Percentiles rank a stretch among this genome's conserved stretches.
Evolutionary conservation across 2,888 invertebrate species (phyloP).

Genomic region (Thecocarcelia acutangulata): DNA sequence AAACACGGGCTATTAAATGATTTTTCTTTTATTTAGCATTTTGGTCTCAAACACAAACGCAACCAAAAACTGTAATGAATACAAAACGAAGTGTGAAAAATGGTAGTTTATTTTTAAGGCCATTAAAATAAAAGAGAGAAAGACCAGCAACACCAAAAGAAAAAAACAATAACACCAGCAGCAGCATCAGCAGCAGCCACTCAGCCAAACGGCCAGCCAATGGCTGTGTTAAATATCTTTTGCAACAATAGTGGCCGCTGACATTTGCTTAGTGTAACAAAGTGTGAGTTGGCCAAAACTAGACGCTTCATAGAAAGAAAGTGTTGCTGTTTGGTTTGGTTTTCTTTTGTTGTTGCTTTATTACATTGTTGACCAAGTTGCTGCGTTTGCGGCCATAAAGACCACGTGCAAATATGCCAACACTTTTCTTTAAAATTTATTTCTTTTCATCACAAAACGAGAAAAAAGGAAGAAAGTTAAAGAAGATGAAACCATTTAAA

Average conservation of each 20-base stretch:
- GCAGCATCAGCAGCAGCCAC: constrained; percentile 6
- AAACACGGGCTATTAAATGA: constrained; percentile 32
- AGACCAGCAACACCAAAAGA: constrained; percentile 12
- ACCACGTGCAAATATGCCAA: constrained; percentile 67
- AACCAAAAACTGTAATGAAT: constrained; percentile 41
- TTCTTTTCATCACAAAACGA: background rate
- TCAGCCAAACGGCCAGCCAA: constrained; percentile 37
- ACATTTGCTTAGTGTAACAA: background rate
- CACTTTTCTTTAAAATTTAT: constrained; percentile 28
- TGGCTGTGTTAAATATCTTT: constrained; percentile 45
- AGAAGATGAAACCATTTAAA: constrained; percentile 23
- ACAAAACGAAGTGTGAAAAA: constrained; percentile 61
- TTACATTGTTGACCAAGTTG: constrained; percentile 49
- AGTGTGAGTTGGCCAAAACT: constrained; percentile 48
- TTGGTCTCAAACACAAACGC: constrained; percentile 45
- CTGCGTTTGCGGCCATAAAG: constrained; percentile 55
- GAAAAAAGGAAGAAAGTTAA: background rate
- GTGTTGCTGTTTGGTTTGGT: constrained; percentile 1
- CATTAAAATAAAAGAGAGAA: constrained; percentile 34
- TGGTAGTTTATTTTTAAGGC: constrained; percentile 64
- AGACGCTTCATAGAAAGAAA: constrained; percentile 36
- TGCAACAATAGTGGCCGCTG: constrained; percentile 19
- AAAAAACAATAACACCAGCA: constrained; percentile 17
- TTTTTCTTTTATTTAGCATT: constrained; percentile 49
- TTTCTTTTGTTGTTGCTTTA: background rate